These are phyloP conservation scores for Coelopa frigida DNA, from an alignment of 1,140 invertebrate species.

Conservation along the genomic window DNA sequence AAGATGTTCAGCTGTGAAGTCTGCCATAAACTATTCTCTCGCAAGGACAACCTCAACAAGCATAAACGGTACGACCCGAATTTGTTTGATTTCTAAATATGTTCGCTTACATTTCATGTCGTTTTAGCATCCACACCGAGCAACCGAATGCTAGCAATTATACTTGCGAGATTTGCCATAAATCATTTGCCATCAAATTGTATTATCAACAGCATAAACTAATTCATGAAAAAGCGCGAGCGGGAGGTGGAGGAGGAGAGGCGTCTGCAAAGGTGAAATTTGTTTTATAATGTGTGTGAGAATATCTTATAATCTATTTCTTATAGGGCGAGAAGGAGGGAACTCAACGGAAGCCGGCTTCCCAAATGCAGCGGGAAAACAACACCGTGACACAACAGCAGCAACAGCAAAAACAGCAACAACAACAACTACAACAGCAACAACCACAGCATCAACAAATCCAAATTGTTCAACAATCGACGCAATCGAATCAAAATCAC, in stretches of 20 bases:
- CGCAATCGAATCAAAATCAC: conserved; percentile 16
- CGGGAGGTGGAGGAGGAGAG: conserved; percentile 3
- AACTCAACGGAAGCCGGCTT: background rate
- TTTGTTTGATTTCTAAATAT: background rate
- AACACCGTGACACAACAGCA: conserved; percentile 6
- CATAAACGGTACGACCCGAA: conserved; percentile 49
- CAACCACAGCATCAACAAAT: conserved; percentile 19
- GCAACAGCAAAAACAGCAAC: conserved; percentile 5
- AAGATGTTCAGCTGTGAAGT: conserved; percentile 68
- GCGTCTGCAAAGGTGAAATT: conserved; percentile 13
- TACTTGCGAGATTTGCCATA: conserved; percentile 64
- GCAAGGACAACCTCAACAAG: conserved; percentile 69
- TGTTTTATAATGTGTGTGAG: background rate
- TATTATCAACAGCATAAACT: conserved; percentile 57
- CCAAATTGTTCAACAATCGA: conserved; percentile 9
- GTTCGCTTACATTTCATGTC: too few relatives aligned
- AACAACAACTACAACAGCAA: too few relatives aligned
- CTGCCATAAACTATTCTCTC: conserved; percentile 68
- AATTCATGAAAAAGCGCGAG: conserved; percentile 14
- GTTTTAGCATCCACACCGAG: conserved; percentile 26
- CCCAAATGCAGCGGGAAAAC: conserved; percentile 11
- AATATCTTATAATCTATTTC: background rate
- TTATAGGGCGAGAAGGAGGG: background rate
- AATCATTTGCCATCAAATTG: conserved; percentile 63
- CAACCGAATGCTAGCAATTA: conserved; percentile 58